A percentile compares a stretch with the other conserved stretches of the same genome.
These are phyloP conservation scores for Dione juno DNA, from an alignment of 2,888 invertebrate species.

Conservation along the genomic window DNA sequence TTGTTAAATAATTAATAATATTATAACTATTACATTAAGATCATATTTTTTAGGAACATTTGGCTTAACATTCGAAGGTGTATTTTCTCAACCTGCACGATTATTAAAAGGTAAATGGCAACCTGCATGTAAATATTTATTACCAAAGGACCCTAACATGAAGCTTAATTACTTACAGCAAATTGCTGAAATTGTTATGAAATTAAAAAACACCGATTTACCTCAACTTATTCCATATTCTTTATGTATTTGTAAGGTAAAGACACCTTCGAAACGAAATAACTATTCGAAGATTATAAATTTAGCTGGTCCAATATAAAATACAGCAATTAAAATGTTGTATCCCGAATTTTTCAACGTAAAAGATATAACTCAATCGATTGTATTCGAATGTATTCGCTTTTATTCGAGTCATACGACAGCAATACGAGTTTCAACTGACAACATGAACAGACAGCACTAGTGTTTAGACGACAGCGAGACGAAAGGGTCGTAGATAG, in stretches of 20 bases:
- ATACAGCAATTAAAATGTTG: neutral
- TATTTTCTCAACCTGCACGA: constrained; percentile 84
- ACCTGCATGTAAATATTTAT: constrained; percentile 66
- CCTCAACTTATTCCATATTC: constrained; percentile 56
- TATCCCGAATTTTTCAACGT: neutral
- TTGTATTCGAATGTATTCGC: constrained; percentile 2
- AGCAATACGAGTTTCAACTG: neutral
- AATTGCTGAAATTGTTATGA: constrained; percentile 61
- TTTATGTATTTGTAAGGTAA: constrained; percentile 61
- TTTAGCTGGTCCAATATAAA: neutral
- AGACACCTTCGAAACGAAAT: constrained; percentile 50
- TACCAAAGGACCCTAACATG: constrained; percentile 68
- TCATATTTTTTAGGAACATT: constrained; percentile 71
- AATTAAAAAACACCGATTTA: constrained; percentile 56
- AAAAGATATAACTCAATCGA: neutral
- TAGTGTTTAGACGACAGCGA: constrained; percentile 37
- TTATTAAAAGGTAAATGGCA: constrained; percentile 71
- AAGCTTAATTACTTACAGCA: constrained; percentile 64
- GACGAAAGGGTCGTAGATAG: constrained; percentile 42
- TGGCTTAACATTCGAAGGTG: constrained; percentile 77
- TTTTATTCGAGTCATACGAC: neutral
- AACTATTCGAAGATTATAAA: constrained; percentile 47
- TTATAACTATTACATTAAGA: neutral
- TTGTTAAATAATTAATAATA: neutral
- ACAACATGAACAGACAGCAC: constrained; percentile 30